Base-by-base conservation (phyloP, 2,113 vertebrate genomes). In the Ivindomyrus marchei region DNA sequence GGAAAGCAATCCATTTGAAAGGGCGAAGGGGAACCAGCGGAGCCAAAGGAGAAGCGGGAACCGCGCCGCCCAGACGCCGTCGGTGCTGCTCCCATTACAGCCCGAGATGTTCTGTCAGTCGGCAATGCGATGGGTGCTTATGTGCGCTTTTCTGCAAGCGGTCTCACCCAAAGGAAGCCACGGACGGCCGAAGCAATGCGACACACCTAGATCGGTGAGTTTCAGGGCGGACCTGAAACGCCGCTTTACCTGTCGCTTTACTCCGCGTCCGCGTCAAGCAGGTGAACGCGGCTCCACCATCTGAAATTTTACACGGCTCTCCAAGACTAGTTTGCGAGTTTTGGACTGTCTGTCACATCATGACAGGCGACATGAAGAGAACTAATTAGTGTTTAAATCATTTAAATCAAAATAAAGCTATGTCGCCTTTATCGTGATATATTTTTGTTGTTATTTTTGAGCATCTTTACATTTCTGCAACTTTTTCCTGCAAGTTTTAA, bases 161-260 rank as follows among this genome's bases (percentile, higher is more conserved):
- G 95, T 91, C 91, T 94, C 95, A 91, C 93, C 95, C 94, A 93
- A 93, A 95, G 94, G 95, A 90, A 93, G 94, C 90, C 84, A 91
- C 89, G 94, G 91, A 91, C 93, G 95, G 94, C 94, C 95, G 85
- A 95, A 92, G 93, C 95, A 95, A 89, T 97, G 96, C 92, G 95
- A 95, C 92, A 85, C 94, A 88, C 96, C 96, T 19, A 93, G 93
- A 92, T 94, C 95, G 96, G 97, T 97, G 93, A 97, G 96, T 93
- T 66, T 11, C 27, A 8, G 42, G 45, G 45, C 53, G 13, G 13
- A 19, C 39, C 36, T 9, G 85, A 11, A 17, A 15, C 70, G 45
- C 19, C 19, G 53, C 13, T 74, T 52, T 27, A 49, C 49, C 84
- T 89, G 27, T 45, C 31, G 31, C 31, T 36, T 36, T 36, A 36